These are phyloP conservation scores for Scaptomyza caliginosa DNA, from an alignment of 2,888 invertebrate genomes.

Conservation along the genomic window DNA sequence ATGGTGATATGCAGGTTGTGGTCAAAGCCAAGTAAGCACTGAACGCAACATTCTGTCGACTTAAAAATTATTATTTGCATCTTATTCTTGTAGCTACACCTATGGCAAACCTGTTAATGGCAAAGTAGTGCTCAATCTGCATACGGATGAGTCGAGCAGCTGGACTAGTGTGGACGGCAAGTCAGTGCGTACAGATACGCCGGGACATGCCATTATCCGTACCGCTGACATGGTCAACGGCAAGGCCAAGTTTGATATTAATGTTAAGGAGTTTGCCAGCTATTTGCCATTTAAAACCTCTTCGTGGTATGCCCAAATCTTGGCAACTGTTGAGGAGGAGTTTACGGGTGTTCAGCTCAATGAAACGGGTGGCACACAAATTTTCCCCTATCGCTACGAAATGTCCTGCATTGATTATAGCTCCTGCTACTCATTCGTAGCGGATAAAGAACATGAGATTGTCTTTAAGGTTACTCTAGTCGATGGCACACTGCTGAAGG, in stretches of 20 bases:
- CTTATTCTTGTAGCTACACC: constrained; percentile 86
- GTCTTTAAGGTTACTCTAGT: constrained; percentile 90
- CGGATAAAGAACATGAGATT: constrained; percentile 93
- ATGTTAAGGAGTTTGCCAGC: constrained; percentile 72
- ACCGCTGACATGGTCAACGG: constrained; percentile 77
- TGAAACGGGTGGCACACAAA: constrained; percentile 88
- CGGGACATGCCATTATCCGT: constrained; percentile 61
- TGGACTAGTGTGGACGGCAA: constrained; percentile 38
- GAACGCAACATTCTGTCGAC: background rate
- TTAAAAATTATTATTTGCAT: too few relatives aligned
- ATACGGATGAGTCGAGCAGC: constrained; percentile 85
- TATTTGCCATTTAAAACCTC: constrained; percentile 55
- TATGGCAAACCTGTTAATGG: constrained; percentile 93
- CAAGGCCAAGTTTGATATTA: constrained; percentile 79
- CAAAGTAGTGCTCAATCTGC: constrained; percentile 91
- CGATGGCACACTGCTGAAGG: constrained; percentile 88
- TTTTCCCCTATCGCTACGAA: constrained; percentile 91
- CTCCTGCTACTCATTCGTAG: constrained; percentile 94
- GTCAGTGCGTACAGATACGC: constrained; percentile 22
- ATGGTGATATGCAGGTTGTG: constrained; percentile 90
- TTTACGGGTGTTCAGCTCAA: constrained; percentile 93
- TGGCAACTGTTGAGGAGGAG: constrained; percentile 95
- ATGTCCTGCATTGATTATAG: constrained; percentile 88
- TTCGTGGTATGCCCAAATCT: constrained; percentile 84
- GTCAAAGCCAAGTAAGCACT: constrained; percentile 84